phyloP scores from a whole-genome alignment of 1,140 invertebrate species.

The Euura saliciscinereae region DNA sequence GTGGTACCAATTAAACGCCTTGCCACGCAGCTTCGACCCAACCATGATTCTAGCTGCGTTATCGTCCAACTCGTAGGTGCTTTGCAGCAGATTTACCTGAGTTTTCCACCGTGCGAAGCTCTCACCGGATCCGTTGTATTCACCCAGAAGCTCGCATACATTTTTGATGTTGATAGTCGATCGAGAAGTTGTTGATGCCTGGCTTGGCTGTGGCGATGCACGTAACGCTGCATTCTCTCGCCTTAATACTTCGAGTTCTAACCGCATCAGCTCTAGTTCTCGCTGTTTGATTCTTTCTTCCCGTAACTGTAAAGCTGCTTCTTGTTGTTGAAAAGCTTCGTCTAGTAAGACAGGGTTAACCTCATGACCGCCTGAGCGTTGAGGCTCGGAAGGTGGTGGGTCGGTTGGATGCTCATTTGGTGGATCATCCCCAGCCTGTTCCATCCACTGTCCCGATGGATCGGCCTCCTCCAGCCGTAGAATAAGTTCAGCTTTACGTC shows the following conservation, averaged over 20 bases:
- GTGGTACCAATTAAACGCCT: slow-evolving; percentile 21
- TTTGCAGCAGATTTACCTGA: slow-evolving; percentile 12
- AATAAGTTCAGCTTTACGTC: slow-evolving; percentile 10
- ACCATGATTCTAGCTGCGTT: slow-evolving; percentile 20
- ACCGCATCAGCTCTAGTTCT: background rate
- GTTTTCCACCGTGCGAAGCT: slow-evolving; percentile 17
- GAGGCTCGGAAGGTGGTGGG: too few species aligned
- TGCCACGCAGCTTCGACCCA: slow-evolving; percentile 19
- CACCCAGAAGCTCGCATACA: slow-evolving; percentile 12
- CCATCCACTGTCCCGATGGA: slow-evolving; percentile 2
- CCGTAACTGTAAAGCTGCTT: background rate
- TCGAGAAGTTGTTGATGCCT: background rate
- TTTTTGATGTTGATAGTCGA: slow-evolving; percentile 15
- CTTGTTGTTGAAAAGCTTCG: too few species aligned
- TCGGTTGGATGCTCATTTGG: background rate
- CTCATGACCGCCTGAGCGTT: too few species aligned
- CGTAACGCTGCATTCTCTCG: background rate
- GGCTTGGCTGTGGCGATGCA: background rate
- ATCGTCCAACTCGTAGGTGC: slow-evolving; percentile 20
- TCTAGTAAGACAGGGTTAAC: too few species aligned
- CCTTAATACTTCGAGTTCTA: slow-evolving; percentile 9
- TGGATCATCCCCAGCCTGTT: background rate
- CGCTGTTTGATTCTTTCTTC: slow-evolving; percentile 12
- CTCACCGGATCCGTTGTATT: slow-evolving; percentile 18
- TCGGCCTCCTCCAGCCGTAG: background rate